Conservation (phyloP, 92 coral and sea anemone genomes). For the Epizoanthus fatuus region DNA sequence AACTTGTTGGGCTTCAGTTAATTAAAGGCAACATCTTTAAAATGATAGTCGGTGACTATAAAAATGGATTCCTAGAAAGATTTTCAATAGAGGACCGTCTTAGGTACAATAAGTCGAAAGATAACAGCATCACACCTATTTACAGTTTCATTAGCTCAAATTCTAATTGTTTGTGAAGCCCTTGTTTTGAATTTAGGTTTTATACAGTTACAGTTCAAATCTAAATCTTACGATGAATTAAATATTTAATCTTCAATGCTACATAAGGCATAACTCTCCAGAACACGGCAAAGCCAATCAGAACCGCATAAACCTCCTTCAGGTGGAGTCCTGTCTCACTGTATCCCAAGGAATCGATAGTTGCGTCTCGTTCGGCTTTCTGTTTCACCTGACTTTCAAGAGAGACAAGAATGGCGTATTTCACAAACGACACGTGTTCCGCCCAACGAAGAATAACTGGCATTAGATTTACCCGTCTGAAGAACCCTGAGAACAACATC, state of each 20-base stretch:
- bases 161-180: no score
- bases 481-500: constrained; percentile 37
- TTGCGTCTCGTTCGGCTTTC: not conserved
- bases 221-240: constrained; percentile 17
- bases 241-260: constrained; percentile 25
- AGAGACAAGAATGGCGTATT: constrained; percentile 32
- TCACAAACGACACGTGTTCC: constrained; percentile 41
- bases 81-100: no score
- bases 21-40: no score
- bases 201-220: not conserved
- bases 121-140: no score
- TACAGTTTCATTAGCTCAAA: no score
- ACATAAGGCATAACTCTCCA: constrained; percentile 43
- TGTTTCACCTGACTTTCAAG: constrained; percentile 4
- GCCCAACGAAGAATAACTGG: constrained; percentile 30
- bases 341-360: constrained; percentile 35
- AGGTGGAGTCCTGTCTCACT: constrained; percentile 20
- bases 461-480: constrained; percentile 36
- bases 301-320: constrained; percentile 9
- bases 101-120: no score
- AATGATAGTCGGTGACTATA: no score
- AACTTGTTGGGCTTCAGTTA: no score
- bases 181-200: no score
- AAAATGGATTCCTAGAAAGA: no score
- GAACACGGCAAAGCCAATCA: constrained; percentile 9